Conservation (phyloP, 2,797 vertebrate species). For the Lepilemur septentrionalis region DNA sequence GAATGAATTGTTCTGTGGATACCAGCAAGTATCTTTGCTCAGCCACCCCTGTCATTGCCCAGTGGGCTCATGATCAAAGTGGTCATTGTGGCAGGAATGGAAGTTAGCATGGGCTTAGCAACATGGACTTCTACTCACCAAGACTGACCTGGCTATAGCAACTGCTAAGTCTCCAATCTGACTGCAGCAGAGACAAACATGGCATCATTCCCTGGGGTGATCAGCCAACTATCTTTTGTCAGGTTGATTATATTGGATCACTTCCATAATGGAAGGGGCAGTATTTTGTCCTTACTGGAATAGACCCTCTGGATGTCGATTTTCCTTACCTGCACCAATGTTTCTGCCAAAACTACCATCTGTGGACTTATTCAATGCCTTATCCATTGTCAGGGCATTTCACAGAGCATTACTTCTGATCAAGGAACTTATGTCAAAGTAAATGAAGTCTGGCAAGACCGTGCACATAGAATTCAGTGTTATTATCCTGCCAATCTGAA, state of each 20-base stretch:
- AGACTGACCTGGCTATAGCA: not conserved
- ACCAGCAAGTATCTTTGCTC: not conserved
- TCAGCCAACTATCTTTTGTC: not conserved
- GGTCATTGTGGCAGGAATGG: not conserved
- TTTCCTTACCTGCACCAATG: no score
- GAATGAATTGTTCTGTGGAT: not conserved
- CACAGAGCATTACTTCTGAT: no score
- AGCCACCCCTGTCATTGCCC: not conserved
- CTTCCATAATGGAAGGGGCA: not conserved
- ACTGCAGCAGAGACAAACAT: not conserved
- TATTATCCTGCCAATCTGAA: no score
- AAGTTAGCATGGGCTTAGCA: not conserved
- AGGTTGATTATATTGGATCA: not conserved
- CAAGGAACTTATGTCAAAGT: no score
- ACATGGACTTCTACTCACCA: not conserved
- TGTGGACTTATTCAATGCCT: no score
- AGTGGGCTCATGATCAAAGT: not conserved
- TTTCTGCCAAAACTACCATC: no score
- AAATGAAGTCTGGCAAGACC: no score
- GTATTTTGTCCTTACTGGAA: not conserved
- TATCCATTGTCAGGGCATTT: no score
- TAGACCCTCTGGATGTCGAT: not conserved
- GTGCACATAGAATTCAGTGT: no score
- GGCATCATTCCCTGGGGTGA: not conserved
- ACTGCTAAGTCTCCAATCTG: not conserved